Base-by-base conservation (phyloP, 2,797 vertebrate species). In the Gallinago nigripennis region DNA sequence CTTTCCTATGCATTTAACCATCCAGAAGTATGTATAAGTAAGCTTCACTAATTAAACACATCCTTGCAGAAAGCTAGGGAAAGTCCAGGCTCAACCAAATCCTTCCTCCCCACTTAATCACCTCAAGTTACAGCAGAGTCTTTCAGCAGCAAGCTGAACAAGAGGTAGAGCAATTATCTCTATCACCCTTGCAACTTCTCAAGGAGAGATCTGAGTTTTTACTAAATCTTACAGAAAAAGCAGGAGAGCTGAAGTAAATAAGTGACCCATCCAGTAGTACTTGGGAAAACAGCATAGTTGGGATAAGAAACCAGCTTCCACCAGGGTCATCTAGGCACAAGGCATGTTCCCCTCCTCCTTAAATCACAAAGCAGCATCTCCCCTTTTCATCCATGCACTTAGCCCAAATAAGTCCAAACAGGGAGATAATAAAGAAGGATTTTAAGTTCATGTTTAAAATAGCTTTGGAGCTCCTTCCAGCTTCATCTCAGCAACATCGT, bases 391-490 rank as follows among this genome's bases (percentile, higher is more conserved):
- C 73, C 75, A 82, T 12, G 20, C 78, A 16, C 63, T 82, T 24
- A 70, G 53, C 16, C 83, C 73, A 84, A n/a, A 33, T 30, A 90
- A 90, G 41, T 58, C 82, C 69, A 68, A 68, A 82, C 0, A 0
- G 37, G 45, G 91, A 85, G 23, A 80, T 82, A 82, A 77, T 24
- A 31, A 70, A 70, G 66, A 4, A 48, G 9, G 65, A 35, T 56
- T 93, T 92, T 18, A 73, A 91, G 50, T 33, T 89, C 76, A 30
- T 4, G 28, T 91, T 95, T 92, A 48, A 94, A 93, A 82, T 56
- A 95, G 60, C 69, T 81, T 82, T 89, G 89, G 82, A 84, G 30
- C 60, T 70, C 66, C 86, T 92, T 94, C 94, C 93, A 96, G 76
- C 88, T 89, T 86, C 82, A 73, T 89, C 90, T 61, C 80, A 83